phyloP scores from a whole-genome alignment of 1,140 invertebrate genomes.

The Euglossa dilemma region DNA sequence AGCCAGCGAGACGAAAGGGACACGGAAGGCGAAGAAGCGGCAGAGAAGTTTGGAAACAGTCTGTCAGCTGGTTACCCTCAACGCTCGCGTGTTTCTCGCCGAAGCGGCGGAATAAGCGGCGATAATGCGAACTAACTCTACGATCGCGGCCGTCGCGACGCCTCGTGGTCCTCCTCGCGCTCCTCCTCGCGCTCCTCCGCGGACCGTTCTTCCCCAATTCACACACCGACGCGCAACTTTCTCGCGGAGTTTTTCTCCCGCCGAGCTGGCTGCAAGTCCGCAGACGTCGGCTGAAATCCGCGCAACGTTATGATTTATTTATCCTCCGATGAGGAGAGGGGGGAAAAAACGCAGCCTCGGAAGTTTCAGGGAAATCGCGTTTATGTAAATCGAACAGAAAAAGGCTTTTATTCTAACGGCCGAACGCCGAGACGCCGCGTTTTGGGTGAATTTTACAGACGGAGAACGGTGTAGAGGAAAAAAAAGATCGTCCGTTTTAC shows the following conservation, averaged over 20 bases:
- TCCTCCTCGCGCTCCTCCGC: not conserved
- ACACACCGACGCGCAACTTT: not conserved
- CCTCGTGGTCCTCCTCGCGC: not conserved
- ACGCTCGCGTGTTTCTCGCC: constrained; percentile 42
- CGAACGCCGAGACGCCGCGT: not conserved
- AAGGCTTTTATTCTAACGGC: constrained; percentile 39
- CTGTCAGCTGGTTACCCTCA: constrained; percentile 60
- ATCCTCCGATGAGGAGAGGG: not conserved
- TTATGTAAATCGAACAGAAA: constrained; percentile 40
- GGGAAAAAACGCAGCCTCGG: not conserved
- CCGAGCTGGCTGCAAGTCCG: no score
- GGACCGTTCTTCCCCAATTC: not conserved
- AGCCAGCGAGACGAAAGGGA: constrained; percentile 35
- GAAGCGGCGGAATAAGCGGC: constrained; percentile 54
- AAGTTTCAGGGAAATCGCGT: not conserved
- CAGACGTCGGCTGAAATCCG: not conserved
- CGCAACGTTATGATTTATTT: constrained; percentile 35
- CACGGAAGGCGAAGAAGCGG: constrained; percentile 30
- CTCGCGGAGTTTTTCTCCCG: not conserved
- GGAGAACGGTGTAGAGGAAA: no score
- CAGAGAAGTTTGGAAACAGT: constrained; percentile 36
- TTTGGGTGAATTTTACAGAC: not conserved
- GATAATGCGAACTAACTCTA: constrained; percentile 60
- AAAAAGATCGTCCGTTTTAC: not conserved
- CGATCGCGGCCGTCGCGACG: constrained; percentile 13